A percentile compares a stretch with the other conserved stretches of the same genome.
Conservation (phyloP, 2,113 vertebrate genomes). For the Phocoena sinus region DNA sequence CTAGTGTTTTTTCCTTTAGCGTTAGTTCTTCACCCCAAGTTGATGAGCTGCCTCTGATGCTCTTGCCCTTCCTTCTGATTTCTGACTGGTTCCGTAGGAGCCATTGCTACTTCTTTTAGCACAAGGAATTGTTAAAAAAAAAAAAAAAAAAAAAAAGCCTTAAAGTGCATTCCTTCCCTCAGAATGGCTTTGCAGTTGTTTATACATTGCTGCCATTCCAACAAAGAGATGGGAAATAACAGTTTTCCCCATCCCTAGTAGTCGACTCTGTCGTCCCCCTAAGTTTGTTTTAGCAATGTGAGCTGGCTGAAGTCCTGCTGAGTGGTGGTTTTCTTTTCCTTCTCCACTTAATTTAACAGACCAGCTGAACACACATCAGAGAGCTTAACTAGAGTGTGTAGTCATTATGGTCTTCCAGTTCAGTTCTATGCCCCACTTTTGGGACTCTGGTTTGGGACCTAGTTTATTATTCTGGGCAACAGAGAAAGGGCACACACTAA, state of each 20-base stretch:
- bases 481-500: slow-evolving; percentile 31
- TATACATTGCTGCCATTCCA: slow-evolving; percentile 35
- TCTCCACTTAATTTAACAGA: slow-evolving; percentile 67
- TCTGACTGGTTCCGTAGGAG: neutral
- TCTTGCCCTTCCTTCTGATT: neutral
- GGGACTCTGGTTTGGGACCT: slow-evolving; percentile 51
- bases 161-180: slow-evolving; percentile 21
- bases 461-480: slow-evolving; percentile 66
- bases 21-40: neutral
- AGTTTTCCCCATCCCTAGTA: slow-evolving; percentile 21
- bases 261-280: neutral
- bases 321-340: slow-evolving; percentile 67
- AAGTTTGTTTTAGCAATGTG: slow-evolving; percentile 61
- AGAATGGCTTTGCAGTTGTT: slow-evolving; percentile 34
- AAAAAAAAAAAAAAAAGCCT: neutral
- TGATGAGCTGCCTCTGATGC: neutral
- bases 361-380: slow-evolving; percentile 69
- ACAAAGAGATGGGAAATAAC: slow-evolving; percentile 20
- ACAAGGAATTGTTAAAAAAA: neutral
- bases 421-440: slow-evolving; percentile 27
- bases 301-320: slow-evolving; percentile 58
- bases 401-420: slow-evolving; percentile 55
- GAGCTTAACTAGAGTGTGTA: slow-evolving; percentile 20
- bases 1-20: neutral
- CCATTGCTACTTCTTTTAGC: neutral